Evolutionary conservation across 2,797 vertebrate species (phyloP), one percentile per base, ranked within the genome.

Genomic region (Echeneis naucrates): DNA sequence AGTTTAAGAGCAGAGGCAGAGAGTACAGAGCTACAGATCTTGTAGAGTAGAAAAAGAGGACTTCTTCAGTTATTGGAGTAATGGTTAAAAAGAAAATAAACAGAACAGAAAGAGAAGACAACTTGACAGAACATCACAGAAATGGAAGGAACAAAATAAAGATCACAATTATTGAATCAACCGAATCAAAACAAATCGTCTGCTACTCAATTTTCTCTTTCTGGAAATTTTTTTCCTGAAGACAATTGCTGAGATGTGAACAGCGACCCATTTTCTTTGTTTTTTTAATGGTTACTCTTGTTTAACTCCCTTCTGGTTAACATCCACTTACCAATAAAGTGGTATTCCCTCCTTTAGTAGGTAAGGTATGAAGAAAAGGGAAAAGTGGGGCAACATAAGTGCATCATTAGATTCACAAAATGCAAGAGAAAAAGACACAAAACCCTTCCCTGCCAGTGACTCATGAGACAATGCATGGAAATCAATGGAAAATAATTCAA

Each of bases 321-420:
- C 97, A 97, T 99, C 97, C 98, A 99, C 98, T 99, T 99, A 99
- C 98, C 98, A 99, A 99, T 96, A 98, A 99, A 99, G 97, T 99
- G 97, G 97, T 93, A 98, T 98, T 99, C 98, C 98, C 97, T 99
- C 98, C 98, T 99, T 99, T 99, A 99, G 98, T 99, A 99, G 98
- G 98, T 99, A 98, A 99, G 98, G 96, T 99, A 97, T 99, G 97
- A 99, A 99, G 97, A 99, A 96, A 99, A 98, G 98, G 97, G 97
- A 98, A 98, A 99, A 99, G 98, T 95, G 97, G 97, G 97, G 98
- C 96, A 99, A 98, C 97, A 98, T 99, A 98, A 99, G 98, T 99
- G 97, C 97, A 99, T 99, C 98, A 98, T 99, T 98, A 99, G 97
- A 99, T 96, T 99, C 97, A 99, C 97, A 99, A 98, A 99, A 98